phyloP scores from a whole-genome alignment of 2,888 invertebrate species.

The Oxystoma pomonae region DNA sequence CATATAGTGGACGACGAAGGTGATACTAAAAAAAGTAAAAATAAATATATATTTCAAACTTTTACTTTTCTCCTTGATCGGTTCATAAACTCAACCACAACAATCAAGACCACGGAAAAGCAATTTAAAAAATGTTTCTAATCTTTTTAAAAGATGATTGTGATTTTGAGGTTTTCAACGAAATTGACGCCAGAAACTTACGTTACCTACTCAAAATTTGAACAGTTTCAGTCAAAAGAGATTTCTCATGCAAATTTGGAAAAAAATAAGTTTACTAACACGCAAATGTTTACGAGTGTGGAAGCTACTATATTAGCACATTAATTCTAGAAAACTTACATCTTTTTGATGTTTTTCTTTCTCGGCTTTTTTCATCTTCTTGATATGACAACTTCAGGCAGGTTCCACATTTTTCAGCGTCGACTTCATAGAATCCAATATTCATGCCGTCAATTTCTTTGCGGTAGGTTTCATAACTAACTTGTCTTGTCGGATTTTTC shows the following conservation, averaged over 20 bases:
- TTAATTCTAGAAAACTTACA: constrained; percentile 3
- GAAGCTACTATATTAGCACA: background rate
- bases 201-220: too few species aligned
- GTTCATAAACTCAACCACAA: background rate
- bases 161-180: too few species aligned
- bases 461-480: background rate
- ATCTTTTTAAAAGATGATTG: too few species aligned
- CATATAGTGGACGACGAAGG: background rate
- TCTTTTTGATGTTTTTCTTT: constrained; percentile 2
- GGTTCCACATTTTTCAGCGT: background rate
- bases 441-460: background rate
- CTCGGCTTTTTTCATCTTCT: constrained; percentile 3
- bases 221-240: too few species aligned
- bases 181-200: background rate
- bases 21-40: background rate
- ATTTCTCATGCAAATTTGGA: too few species aligned
- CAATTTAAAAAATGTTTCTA: background rate
- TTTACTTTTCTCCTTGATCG: background rate
- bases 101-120: background rate
- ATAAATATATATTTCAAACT: too few species aligned
- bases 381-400: constrained; percentile 3
- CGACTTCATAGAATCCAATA: background rate
- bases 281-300: background rate
- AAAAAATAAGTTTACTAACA: background rate
- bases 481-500: background rate